A percentile compares a stretch with the other conserved stretches of the same genome.
Conservation (phyloP, 2,797 vertebrate genomes). For the Ispidina picta region DNA sequence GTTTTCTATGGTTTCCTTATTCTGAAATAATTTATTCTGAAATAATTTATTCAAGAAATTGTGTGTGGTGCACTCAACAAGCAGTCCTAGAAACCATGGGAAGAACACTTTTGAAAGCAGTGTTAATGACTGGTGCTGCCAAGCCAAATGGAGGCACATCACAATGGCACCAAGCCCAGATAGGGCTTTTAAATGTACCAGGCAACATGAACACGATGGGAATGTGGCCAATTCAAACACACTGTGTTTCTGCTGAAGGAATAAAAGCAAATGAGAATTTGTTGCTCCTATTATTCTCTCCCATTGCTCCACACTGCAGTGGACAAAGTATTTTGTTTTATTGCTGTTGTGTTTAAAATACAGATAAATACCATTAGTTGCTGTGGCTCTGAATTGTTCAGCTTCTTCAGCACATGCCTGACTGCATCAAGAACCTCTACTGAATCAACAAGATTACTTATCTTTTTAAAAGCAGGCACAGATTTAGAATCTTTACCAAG, state of each 20-base stretch:
- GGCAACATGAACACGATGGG: background rate
- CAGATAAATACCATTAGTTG: background rate
- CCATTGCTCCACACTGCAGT: background rate
- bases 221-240: background rate
- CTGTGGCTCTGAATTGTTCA: background rate
- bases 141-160: background rate
- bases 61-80: background rate
- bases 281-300: background rate
- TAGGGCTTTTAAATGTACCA: background rate
- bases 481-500: background rate
- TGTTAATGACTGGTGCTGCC: background rate
- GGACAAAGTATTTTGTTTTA: background rate
- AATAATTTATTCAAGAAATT: background rate
- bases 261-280: background rate
- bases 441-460: constrained; percentile 10
- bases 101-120: background rate
- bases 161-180: background rate
- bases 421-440: background rate
- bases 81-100: background rate
- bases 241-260: background rate
- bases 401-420: background rate
- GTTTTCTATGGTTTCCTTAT: background rate
- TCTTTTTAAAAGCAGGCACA: background rate
- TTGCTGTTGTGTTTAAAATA: background rate
- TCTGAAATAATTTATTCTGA: background rate